Evolutionary conservation across 2,888 invertebrate species (phyloP).

Genomic region (Stenoptilia bipunctidactyla): DNA sequence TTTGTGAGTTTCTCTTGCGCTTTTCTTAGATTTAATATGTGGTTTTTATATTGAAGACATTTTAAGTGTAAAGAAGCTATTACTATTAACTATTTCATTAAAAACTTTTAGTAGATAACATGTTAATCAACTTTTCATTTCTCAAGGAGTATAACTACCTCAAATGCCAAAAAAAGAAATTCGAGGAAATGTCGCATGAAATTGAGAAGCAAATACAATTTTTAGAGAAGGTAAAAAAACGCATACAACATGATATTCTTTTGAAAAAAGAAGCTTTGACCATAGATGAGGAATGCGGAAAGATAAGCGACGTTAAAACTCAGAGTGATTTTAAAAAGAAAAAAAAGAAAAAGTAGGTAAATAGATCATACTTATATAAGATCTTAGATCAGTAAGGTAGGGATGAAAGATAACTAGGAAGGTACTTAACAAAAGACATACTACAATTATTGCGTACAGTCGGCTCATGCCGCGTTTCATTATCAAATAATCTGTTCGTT

Average conservation of each 20-base stretch:
- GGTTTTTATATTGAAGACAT: no score
- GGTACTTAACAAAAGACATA: no score
- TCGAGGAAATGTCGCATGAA: conserved; percentile 32
- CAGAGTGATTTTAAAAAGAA: conserved; percentile 1
- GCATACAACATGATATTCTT: conserved; percentile 34
- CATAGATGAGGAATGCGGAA: conserved; percentile 36
- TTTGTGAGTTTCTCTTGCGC: no score
- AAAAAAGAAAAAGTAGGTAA: conserved; percentile 30
- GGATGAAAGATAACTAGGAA: no score
- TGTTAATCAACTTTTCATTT: not conserved
- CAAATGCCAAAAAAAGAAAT: conserved; percentile 39
- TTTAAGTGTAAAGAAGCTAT: not conserved
- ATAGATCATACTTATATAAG: no score
- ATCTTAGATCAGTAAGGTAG: no score
- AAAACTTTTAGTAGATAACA: no score
- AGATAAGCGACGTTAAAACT: conserved; percentile 10
- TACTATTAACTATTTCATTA: not conserved
- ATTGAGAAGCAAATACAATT: conserved; percentile 27
- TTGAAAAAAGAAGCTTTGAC: conserved; percentile 37
- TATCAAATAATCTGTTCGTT: no score
- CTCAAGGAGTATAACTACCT: conserved; percentile 44
- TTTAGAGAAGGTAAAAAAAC: conserved; percentile 34
- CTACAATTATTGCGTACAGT: no score
- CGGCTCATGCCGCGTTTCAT: no score
- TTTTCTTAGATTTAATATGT: no score